Conservation (phyloP, 2,113 vertebrate genomes). For the Passer domesticus region DNA sequence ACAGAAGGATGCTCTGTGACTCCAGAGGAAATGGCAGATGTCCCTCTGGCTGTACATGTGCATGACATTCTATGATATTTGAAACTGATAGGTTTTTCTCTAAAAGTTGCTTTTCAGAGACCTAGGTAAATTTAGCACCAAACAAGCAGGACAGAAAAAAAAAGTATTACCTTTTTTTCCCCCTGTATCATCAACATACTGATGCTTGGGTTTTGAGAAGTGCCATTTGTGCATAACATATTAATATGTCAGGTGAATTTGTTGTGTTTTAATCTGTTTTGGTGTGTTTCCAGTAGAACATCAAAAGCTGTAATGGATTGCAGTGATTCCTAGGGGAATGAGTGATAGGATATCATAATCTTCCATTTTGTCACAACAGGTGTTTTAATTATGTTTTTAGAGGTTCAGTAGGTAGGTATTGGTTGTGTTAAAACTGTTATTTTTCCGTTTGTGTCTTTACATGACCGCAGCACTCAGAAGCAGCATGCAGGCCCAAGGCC, state of each 20-base stretch:
- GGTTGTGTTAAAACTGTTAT: not conserved
- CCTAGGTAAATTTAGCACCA: not conserved
- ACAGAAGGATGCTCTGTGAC: not conserved
- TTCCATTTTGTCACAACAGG: not conserved
- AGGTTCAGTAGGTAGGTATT: not conserved
- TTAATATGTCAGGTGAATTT: not conserved
- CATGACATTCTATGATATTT: not conserved
- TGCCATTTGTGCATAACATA: not conserved
- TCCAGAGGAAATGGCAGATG: not conserved
- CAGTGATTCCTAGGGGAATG: not conserved
- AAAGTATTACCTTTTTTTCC: not conserved
- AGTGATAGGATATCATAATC: not conserved
- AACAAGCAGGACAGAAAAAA: not conserved
- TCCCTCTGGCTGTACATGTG: not conserved
- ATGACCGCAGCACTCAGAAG: not conserved
- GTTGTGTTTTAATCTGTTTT: not conserved
- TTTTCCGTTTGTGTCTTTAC: not conserved
- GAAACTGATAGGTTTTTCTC: not conserved
- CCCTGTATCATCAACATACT: not conserved
- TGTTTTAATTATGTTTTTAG: conserved; percentile 16
- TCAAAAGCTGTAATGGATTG: not conserved
- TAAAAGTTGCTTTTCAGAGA: not conserved
- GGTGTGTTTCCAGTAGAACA: not conserved
- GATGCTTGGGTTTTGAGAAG: not conserved
- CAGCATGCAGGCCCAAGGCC: not conserved